These are phyloP conservation scores for Puntigrus tetrazona DNA, from an alignment of 2,113 vertebrate genomes.

Conservation along the genomic window DNA sequence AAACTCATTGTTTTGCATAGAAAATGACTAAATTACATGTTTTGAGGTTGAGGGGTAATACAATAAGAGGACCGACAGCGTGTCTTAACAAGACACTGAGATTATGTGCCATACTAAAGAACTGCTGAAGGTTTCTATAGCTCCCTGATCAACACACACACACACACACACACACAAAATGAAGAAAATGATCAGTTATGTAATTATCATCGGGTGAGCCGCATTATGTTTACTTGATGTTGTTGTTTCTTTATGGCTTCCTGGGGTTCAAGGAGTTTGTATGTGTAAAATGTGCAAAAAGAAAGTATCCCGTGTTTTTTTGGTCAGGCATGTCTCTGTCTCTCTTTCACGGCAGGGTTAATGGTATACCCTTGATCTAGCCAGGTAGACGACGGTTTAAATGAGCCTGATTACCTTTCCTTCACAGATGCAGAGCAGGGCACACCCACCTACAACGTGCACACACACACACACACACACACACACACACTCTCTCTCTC, in stretches of 20 bases:
- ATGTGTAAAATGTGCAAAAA: too few species aligned
- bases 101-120: background rate
- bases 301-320: background rate
- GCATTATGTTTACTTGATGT: background rate
- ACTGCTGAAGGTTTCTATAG: constrained; percentile 14
- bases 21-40: constrained; percentile 29
- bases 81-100: constrained; percentile 30
- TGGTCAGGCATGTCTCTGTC: background rate
- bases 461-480: background rate
- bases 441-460: constrained; percentile 31
- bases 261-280: background rate
- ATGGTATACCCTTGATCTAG: constrained; percentile 23
- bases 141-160: background rate
- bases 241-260: background rate
- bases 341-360: constrained; percentile 21
- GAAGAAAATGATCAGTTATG: background rate
- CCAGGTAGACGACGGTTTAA: constrained; percentile 47
- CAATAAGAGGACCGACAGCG: constrained; percentile 22
- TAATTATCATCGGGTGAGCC: background rate
- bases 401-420: constrained; percentile 38
- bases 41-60: constrained; percentile 13
- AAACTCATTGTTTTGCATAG: constrained; percentile 19
- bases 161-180: background rate
- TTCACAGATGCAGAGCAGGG: constrained; percentile 22
- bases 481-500: background rate